phyloP scores from a whole-genome alignment of 2,888 invertebrate genomes.

The Hartigia nigra region DNA sequence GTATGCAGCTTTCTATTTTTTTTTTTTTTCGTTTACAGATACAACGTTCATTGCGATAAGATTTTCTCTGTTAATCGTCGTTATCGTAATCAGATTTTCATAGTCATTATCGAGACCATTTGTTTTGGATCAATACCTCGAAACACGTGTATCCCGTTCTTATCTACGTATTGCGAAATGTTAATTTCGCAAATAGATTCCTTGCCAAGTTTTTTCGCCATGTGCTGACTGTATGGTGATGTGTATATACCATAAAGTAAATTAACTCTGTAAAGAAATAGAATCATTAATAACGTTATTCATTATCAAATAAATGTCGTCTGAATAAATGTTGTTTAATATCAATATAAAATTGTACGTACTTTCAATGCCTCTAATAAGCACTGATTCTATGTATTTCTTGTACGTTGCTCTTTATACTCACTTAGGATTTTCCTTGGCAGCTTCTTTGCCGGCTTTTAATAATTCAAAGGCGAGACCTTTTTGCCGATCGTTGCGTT shows the following conservation, averaged over 20 bases:
- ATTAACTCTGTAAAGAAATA: not conserved
- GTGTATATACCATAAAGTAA: not conserved
- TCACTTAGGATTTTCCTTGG: not conserved
- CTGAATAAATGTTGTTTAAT: not conserved
- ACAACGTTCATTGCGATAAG: not conserved
- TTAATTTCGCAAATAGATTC: not conserved
- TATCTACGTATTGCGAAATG: not conserved
- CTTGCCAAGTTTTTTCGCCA: not conserved
- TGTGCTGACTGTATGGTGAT: not conserved
- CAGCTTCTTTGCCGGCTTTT: not conserved
- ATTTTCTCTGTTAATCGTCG: not conserved
- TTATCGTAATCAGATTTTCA: slow-evolving; percentile 1
- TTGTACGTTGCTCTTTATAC: not conserved
- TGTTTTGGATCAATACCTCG: slow-evolving; percentile 14
- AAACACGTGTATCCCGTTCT: slow-evolving; percentile 6
- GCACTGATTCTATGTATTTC: not conserved
- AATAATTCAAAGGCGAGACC: slow-evolving; percentile 14
- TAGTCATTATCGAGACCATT: slow-evolving; percentile 12
- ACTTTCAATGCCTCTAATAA: not conserved
- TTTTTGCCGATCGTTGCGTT: not conserved
- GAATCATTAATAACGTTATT: not conserved
- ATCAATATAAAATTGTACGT: no score
- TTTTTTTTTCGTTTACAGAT: not conserved
- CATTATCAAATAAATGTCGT: not conserved
- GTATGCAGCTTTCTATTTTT: no score